These are phyloP conservation scores for Himantopus leucocephalus DNA, from an alignment of 2,113 vertebrate genomes.

Conservation along the genomic window DNA sequence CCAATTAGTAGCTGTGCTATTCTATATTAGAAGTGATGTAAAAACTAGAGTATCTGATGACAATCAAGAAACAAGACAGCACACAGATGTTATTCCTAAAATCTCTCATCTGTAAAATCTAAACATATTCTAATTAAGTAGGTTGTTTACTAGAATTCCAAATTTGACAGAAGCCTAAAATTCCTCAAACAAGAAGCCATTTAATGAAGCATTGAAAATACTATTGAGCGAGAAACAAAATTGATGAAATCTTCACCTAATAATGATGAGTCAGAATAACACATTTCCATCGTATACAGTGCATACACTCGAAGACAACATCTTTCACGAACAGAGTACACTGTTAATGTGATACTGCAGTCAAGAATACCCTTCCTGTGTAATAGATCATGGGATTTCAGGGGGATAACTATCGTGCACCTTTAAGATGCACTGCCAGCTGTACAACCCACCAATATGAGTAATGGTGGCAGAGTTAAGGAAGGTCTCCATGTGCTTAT, in stretches of 20 bases:
- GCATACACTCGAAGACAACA: not conserved
- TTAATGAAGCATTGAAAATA: not conserved
- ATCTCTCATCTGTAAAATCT: not conserved
- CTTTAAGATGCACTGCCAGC: not conserved
- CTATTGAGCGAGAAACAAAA: not conserved
- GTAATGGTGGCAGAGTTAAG: not conserved
- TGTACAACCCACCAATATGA: not conserved
- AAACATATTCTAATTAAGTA: not conserved
- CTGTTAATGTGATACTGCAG: not conserved
- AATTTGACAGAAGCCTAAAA: not conserved
- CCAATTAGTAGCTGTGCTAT: not conserved
- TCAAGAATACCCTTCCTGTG: not conserved
- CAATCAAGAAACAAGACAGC: not conserved
- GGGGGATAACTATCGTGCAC: not conserved
- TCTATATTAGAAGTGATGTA: not conserved
- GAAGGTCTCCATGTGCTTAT: not conserved
- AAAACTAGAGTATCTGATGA: not conserved
- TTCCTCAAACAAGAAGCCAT: not conserved
- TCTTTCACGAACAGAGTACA: not conserved
- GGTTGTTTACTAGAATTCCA: not conserved
- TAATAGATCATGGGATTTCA: not conserved
- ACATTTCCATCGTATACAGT: not conserved
- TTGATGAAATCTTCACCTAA: not conserved
- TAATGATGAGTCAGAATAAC: not conserved
- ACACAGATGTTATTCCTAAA: not conserved